Conservation (phyloP, 2,113 vertebrate genomes). For the Balaeniceps rex region DNA sequence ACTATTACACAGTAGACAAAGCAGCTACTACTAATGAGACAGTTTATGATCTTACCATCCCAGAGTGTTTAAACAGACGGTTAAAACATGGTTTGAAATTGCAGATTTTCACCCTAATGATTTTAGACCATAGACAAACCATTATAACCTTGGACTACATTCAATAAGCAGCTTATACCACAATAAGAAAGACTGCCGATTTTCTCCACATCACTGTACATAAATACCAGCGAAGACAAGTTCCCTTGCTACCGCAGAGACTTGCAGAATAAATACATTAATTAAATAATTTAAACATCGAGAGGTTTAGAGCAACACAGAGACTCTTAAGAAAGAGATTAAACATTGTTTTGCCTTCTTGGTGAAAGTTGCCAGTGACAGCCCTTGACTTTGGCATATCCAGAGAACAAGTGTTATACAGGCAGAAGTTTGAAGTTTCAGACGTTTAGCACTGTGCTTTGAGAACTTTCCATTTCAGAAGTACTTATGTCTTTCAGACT, state of each 20-base stretch:
- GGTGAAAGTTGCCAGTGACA: constrained; percentile 29
- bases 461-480: constrained; percentile 65
- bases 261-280: constrained; percentile 38
- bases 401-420: constrained; percentile 38
- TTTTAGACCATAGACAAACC: background rate
- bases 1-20: background rate
- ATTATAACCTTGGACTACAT: background rate
- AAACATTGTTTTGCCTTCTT: constrained; percentile 26
- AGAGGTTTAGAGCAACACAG: background rate
- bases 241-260: background rate
- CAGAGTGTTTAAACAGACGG: background rate
- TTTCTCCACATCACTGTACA: background rate
- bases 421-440: constrained; percentile 56
- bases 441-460: constrained; percentile 48
- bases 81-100: background rate
- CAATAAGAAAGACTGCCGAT: background rate
- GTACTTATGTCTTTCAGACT: constrained; percentile 63
- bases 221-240: constrained; percentile 1
- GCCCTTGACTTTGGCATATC: constrained; percentile 21
- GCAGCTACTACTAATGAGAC: background rate
- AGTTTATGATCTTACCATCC: background rate
- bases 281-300: constrained; percentile 43
- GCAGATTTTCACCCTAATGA: background rate
- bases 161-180: constrained; percentile 2
- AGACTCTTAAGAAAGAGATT: constrained; percentile 8